phyloP scores from a whole-genome alignment of 2,797 vertebrate genomes.

The Myripristis jacobus region DNA sequence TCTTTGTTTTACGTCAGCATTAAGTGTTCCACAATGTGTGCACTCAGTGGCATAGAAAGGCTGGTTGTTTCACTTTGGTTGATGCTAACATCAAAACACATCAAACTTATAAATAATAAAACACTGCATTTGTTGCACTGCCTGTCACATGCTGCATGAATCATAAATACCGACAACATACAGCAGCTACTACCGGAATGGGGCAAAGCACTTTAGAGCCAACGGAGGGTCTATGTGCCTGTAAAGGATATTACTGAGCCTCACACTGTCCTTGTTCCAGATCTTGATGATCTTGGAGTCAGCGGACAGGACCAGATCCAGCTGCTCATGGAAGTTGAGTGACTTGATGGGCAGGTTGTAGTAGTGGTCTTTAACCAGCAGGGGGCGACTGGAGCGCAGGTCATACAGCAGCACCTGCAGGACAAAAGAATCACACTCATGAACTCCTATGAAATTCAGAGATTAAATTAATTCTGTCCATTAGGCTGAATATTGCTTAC shows the following conservation, averaged over 20 bases:
- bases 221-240: background rate
- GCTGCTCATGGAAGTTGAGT: slow-evolving; percentile 88
- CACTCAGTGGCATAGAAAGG: background rate
- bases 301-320: slow-evolving; percentile 93
- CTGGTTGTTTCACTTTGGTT: background rate
- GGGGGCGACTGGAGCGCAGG: slow-evolving; percentile 91
- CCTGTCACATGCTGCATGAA: background rate
- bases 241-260: slow-evolving; percentile 6
- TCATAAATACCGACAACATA: background rate
- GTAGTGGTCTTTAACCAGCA: slow-evolving; percentile 95
- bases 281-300: slow-evolving; percentile 97
- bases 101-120: background rate
- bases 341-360: slow-evolving; percentile 95
- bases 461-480: background rate
- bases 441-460: background rate
- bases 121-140: background rate
- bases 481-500: too few relatives aligned
- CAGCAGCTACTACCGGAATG: background rate
- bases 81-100: background rate
- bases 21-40: background rate
- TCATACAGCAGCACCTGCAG: slow-evolving; percentile 93
- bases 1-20: background rate
- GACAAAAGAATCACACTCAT: too few relatives aligned
- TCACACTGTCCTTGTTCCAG: slow-evolving; percentile 95
- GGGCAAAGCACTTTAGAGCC: background rate